Conservation (phyloP, 2,888 invertebrate species). For the Dinocampus coccinellae region DNA sequence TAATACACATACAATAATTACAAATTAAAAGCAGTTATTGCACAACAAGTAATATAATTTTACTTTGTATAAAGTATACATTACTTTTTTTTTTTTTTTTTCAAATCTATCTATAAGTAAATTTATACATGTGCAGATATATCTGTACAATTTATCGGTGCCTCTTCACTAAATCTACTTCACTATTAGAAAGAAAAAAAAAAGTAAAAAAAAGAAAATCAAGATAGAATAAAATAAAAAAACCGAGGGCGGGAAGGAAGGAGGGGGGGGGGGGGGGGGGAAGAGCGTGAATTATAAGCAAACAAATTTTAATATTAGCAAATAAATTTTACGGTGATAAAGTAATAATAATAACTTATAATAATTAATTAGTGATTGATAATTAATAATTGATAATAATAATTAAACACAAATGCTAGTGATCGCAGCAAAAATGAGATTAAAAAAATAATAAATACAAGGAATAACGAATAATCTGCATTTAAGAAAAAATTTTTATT, state of each 20-base stretch:
- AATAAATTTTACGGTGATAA: slow-evolving; percentile 9
- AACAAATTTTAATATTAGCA: not conserved
- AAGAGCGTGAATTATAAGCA: too few species aligned
- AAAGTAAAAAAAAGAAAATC: not conserved
- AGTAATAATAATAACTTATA: slow-evolving; percentile 6
- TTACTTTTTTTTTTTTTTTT: slow-evolving; percentile 40
- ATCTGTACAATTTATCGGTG: slow-evolving; percentile 56
- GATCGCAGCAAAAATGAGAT: not conserved
- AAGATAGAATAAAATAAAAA: not conserved
- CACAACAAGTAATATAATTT: slow-evolving; percentile 41
- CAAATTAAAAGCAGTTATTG: slow-evolving; percentile 25
- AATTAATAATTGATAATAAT: slow-evolving; percentile 25
- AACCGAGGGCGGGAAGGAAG: too few species aligned
- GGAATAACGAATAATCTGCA: not conserved
- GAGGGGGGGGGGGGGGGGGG: too few species aligned
- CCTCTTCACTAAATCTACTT: slow-evolving; percentile 56
- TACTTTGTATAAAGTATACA: slow-evolving; percentile 35
- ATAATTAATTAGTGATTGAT: slow-evolving; percentile 26
- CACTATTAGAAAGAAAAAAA: slow-evolving; percentile 43
- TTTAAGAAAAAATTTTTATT: not conserved
- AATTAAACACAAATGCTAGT: slow-evolving; percentile 16
- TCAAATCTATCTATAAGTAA: not conserved
- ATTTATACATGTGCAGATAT: slow-evolving; percentile 36
- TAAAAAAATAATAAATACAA: not conserved
- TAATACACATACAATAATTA: not conserved